Percentiles rank a stretch among this genome's conserved stretches.
phyloP scores from a whole-genome alignment of 2,888 invertebrate genomes.

The Trichogramma evanescens region DNA sequence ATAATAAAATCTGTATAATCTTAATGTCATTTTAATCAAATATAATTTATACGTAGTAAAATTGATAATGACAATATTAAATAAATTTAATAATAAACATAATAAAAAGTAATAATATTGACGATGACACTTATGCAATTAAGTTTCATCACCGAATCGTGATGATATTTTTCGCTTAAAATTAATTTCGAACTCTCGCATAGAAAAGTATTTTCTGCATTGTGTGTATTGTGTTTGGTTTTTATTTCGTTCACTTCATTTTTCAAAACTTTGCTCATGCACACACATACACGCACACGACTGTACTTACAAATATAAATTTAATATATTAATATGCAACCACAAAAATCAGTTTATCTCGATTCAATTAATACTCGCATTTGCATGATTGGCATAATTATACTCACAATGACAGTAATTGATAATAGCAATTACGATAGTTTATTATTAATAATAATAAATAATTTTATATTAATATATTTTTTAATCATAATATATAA shows the following conservation, averaged over 20 bases:
- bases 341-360: constrained; percentile 8
- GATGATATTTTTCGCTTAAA: too few species aligned
- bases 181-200: too few species aligned
- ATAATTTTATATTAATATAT: constrained; percentile 11
- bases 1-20: not conserved
- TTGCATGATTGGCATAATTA: constrained; percentile 37
- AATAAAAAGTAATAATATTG: constrained; percentile 14
- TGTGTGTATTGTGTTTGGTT: constrained; percentile 8
- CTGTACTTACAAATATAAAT: too few species aligned
- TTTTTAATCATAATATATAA: not conserved
- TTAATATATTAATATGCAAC: constrained; percentile 3
- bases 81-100: constrained; percentile 12
- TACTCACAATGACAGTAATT: constrained; percentile 32
- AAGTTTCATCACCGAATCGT: too few species aligned
- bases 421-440: constrained; percentile 26
- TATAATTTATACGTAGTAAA: not conserved
- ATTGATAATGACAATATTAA: constrained; percentile 7
- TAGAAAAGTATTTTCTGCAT: too few species aligned
- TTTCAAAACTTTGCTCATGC: constrained; percentile 16
- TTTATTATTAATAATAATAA: constrained; percentile 1
- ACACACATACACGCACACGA: not conserved
- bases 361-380: constrained; percentile 35
- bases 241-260: constrained; percentile 18
- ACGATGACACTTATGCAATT: constrained; percentile 5
- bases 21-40: not conserved